phyloP scores from a whole-genome alignment of 2,797 vertebrate species.

The Sardinella longiceps region DNA sequence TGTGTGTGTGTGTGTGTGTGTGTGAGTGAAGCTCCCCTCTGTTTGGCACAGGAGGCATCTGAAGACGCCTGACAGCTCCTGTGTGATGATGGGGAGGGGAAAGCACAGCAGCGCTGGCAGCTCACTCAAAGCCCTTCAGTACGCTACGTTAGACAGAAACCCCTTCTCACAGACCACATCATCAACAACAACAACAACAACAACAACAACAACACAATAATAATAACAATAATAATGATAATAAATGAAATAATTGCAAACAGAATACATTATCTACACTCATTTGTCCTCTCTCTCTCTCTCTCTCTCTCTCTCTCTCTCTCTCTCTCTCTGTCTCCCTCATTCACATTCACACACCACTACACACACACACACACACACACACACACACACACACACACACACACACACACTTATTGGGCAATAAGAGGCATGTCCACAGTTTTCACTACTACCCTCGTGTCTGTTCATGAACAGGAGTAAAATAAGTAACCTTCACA shows the following conservation, averaged over 20 bases:
- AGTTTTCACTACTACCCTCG: not conserved
- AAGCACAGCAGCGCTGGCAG: not conserved
- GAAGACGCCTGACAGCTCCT: not conserved
- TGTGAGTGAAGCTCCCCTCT: not conserved
- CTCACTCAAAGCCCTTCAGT: not conserved
- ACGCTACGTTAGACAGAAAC: not conserved
- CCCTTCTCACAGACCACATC: not conserved
- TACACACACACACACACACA: too few species aligned
- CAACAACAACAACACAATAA: not conserved
- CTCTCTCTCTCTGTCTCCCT: not conserved
- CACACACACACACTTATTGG: too few species aligned
- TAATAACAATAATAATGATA: constrained; percentile 12
- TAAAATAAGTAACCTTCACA: not conserved
- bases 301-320: not conserved
- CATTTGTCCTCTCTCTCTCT: not conserved
- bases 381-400: too few species aligned
- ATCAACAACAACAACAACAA: not conserved
- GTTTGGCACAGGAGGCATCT: not conserved
- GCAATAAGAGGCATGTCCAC: not conserved
- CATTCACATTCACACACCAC: not conserved
- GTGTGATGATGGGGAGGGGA: not conserved
- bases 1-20: too few species aligned
- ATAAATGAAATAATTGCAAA: not conserved
- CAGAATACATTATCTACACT: not conserved
- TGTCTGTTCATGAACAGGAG: not conserved